Base-by-base conservation (phyloP, 2,797 vertebrate species). In the Hippoglossus hippoglossus region DNA sequence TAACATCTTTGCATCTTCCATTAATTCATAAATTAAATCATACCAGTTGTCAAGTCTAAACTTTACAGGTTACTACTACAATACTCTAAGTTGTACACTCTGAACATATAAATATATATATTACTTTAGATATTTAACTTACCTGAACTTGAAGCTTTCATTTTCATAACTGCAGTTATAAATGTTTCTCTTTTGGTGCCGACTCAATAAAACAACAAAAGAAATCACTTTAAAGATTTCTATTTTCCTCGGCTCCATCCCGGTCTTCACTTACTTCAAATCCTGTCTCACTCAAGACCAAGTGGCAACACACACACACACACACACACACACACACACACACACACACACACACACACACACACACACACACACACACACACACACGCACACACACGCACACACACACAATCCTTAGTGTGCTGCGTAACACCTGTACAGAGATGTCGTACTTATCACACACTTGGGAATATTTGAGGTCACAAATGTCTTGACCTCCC, bases 381-480 rank as follows among this genome's bases (percentile, higher is more conserved):
- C 26, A 44, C 19, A 21, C 54, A 63, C 18, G 7, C 19, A 21
- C 19, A 2, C n/a, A 21, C 16, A 22, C 13, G 3, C 49, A 36
- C 50, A 26, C 47, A 61, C 50, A 65, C 28, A 47, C n/a, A 57
- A 64, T 64, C 18, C 3, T 56, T 44, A 34, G n/a, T 60, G 63
- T 76, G 69, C 11, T 64, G 19, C 4, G 0, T 52, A 66, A 58
- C 74, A 70, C 74, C 52, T 80, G 67, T 58, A 75, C 59, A 55
- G 22, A 66, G 11, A 60, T 69, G 61, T 62, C 34, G 65, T 41
- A 41, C 68, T 80, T 31, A 80, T 80, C 16, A 68, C 67, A 79
- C 87, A 58, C 65, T 4, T 3, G 74, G 77, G 73, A 71, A 62
- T 63, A 68, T 68, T 26, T 63, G 67, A 63, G 72, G 74, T 71